Evolutionary conservation across 2,113 vertebrate species (phyloP).

Genomic region (Calypte anna): DNA sequence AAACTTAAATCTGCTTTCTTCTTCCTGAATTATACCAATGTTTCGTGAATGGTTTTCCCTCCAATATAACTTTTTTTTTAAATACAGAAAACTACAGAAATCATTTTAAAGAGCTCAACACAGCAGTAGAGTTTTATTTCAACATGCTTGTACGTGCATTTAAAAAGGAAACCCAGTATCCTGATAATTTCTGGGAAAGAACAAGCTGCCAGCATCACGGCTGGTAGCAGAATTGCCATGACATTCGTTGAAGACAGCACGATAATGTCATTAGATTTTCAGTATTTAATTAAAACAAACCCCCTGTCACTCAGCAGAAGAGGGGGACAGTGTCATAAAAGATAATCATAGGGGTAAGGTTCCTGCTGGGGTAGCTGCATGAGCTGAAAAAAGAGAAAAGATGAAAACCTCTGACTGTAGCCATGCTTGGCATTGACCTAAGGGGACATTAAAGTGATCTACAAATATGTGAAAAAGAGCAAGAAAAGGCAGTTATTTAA

Average conservation of each 20-base stretch:
- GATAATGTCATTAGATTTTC: neutral
- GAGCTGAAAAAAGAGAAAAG: neutral
- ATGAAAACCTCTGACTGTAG: neutral
- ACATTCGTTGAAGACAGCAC: neutral
- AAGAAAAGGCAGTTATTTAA: neutral
- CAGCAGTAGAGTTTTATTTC: neutral
- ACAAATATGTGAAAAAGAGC: neutral
- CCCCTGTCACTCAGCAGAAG: neutral
- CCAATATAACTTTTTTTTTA: neutral
- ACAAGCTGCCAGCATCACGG: neutral
- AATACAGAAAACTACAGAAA: neutral
- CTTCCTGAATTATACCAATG: neutral
- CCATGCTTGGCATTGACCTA: neutral
- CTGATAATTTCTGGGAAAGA: neutral
- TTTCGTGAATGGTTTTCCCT: accelerated
- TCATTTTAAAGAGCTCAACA: neutral
- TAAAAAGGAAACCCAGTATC: neutral
- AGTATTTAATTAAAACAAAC: neutral
- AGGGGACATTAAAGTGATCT: neutral
- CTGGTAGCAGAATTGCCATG: neutral
- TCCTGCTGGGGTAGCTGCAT: neutral
- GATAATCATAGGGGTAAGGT: neutral
- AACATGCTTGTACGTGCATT: neutral
- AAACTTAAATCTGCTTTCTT: neutral
- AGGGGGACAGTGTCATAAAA: neutral